Evolutionary conservation across 2,113 vertebrate species (phyloP), one percentile per base, ranked within the genome.

Genomic region (Cyprinodon variegatus): DNA sequence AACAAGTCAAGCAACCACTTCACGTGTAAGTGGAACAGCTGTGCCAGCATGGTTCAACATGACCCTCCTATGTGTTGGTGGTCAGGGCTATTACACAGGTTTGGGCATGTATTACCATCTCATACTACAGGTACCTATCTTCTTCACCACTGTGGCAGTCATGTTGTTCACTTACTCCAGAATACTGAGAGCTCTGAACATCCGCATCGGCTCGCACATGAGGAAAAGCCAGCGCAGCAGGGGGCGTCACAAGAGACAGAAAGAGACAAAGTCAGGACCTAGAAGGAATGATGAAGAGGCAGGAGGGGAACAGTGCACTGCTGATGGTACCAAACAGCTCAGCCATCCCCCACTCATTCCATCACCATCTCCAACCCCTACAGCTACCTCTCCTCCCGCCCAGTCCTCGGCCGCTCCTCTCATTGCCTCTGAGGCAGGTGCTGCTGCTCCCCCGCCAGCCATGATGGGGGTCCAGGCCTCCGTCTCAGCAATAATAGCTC

Each of bases 111-210:
- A 92, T 77, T 93, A 92, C 78, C 93, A 95, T 65, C 90, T 95
- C 0, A 76, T 95, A 22, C 90, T 96, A 50, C 96, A 96, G 91
- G 93, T 96, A 14, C 96, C 96, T 57, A 91, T 94, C 71, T 95
- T 96, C 87, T 90, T 94, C 62, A 90, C 92, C 72, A 95, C 95
- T 0, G 90, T 94, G 53, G 92, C 82, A 1, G 95, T 93, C 67
- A 94, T 95, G 94, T 77, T 96, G 22, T 94, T 94, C 69, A 95
- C 95, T 70, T 95, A 95, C 79, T 94, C 88, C 40, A 90, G 91
- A 43, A 95, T 96, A 74, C 89, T 96, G 72, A 94, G 93, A 69
- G 95, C 96, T 39, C 89, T 96, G 69, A 95, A 94, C 87, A 95
- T 95, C 71, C 93, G 93, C 63, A 95, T 96, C 0, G 95, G 95